Evolutionary conservation across 2,113 vertebrate species (phyloP).

Genomic region (Psilopsiagon aurifrons): DNA sequence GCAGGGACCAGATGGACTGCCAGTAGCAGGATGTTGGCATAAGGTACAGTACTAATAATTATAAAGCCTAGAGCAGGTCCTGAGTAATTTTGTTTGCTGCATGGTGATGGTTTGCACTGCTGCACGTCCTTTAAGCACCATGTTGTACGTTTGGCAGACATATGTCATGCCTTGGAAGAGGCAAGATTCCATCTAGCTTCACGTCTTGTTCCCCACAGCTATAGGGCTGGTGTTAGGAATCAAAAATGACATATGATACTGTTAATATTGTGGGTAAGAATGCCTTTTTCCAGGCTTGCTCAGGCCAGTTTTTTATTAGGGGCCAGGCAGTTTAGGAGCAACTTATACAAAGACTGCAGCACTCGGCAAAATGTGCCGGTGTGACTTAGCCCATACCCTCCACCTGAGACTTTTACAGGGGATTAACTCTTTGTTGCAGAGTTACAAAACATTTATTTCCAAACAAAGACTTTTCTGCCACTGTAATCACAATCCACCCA

Average conservation of each 20-base stretch:
- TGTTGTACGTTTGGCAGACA: background rate
- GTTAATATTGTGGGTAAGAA: background rate
- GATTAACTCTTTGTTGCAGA: background rate
- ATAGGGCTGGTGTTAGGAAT: background rate
- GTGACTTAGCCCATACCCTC: background rate
- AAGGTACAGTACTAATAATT: conserved; percentile 78
- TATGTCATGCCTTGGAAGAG: rapidly evolving
- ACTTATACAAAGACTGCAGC: background rate
- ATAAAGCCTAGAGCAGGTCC: background rate
- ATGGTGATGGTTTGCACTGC: background rate
- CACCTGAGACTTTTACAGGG: background rate
- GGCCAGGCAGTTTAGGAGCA: background rate
- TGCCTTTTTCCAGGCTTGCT: background rate
- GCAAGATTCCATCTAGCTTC: background rate
- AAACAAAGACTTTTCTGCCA: background rate
- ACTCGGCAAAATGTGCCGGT: rapidly evolving
- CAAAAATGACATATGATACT: background rate
- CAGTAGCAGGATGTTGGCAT: conserved; percentile 96
- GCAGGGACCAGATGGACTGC: conserved; percentile 92
- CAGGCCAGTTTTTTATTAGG: background rate
- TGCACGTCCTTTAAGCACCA: background rate
- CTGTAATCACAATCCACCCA: background rate
- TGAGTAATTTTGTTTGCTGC: background rate
- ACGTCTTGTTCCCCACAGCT: background rate
- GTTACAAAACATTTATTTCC: background rate